These are phyloP conservation scores for Catharus minimus DNA, from an alignment of 2,113 vertebrate genomes.

Conservation along the genomic window DNA sequence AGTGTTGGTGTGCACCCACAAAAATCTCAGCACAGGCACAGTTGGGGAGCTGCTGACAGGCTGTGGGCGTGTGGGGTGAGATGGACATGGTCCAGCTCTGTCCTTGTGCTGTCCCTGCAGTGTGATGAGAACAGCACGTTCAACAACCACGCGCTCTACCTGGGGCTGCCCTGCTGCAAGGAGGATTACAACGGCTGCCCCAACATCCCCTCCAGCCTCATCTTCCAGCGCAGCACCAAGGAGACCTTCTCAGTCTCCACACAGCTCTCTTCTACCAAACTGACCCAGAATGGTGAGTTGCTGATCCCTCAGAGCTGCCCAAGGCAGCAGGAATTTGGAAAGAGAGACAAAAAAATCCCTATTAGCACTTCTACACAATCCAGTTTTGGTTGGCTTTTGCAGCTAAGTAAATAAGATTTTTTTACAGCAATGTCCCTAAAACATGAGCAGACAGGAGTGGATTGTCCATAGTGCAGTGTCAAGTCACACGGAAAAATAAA, in stretches of 20 bases:
- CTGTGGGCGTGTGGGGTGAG: background rate
- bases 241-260: conserved; percentile 94
- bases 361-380: background rate
- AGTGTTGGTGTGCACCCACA: background rate
- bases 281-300: conserved; percentile 91
- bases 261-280: conserved; percentile 93
- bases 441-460: background rate
- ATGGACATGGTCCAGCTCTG: background rate
- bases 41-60: background rate
- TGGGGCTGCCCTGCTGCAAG: conserved; percentile 94
- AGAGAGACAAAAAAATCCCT: background rate
- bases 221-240: conserved; percentile 95
- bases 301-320: background rate
- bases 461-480: background rate
- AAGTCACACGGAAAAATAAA: background rate
- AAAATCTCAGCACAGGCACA: background rate
- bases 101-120: conserved; percentile 64
- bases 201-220: conserved; percentile 89
- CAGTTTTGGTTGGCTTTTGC: background rate
- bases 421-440: background rate
- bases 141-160: conserved; percentile 93
- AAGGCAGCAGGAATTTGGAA: background rate
- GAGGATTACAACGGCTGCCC: conserved; percentile 94
- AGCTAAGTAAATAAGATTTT: background rate
- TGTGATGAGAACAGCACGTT: conserved; percentile 96